These are phyloP conservation scores for Sphaerophoria taeniata DNA, from an alignment of 2,888 invertebrate genomes.

Conservation along the genomic window DNA sequence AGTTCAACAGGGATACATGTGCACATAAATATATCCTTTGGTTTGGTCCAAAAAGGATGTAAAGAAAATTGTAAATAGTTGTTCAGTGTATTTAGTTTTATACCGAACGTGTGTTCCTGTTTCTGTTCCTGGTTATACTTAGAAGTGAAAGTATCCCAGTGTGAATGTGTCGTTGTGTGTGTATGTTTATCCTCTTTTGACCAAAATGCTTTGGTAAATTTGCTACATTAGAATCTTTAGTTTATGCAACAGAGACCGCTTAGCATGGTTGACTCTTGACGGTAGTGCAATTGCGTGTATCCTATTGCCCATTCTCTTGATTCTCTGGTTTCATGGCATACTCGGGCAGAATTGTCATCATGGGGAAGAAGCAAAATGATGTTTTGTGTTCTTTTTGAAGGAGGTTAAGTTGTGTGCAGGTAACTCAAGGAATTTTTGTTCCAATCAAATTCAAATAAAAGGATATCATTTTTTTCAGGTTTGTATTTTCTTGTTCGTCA, in stretches of 20 bases:
- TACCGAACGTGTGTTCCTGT: constrained; percentile 55
- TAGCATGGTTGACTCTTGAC: constrained; percentile 53
- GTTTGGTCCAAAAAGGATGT: constrained; percentile 39
- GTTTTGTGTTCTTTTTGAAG: background rate
- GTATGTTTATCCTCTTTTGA: constrained; percentile 27
- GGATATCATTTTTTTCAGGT: too few species aligned
- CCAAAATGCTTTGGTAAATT: constrained; percentile 48
- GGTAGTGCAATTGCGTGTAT: constrained; percentile 56
- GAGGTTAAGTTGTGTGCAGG: constrained; percentile 9
- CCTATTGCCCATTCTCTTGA: constrained; percentile 16
- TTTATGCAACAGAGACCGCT: constrained; percentile 51
- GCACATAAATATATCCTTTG: background rate
- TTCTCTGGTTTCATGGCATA: constrained; percentile 1
- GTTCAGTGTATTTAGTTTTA: constrained; percentile 51
- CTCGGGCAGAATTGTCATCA: background rate
- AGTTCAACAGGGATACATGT: constrained; percentile 35
- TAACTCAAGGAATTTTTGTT: background rate
- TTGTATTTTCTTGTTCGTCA: too few species aligned
- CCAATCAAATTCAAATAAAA: too few species aligned
- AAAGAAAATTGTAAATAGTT: constrained; percentile 62
- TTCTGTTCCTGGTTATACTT: constrained; percentile 35
- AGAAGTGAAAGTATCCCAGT: too few species aligned
- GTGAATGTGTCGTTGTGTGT: background rate
- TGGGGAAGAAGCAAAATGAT: constrained; percentile 15
- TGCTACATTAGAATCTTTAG: constrained; percentile 52